Evolutionary conservation across 2,113 vertebrate species (phyloP).

Genomic region (Falco punctatus): DNA sequence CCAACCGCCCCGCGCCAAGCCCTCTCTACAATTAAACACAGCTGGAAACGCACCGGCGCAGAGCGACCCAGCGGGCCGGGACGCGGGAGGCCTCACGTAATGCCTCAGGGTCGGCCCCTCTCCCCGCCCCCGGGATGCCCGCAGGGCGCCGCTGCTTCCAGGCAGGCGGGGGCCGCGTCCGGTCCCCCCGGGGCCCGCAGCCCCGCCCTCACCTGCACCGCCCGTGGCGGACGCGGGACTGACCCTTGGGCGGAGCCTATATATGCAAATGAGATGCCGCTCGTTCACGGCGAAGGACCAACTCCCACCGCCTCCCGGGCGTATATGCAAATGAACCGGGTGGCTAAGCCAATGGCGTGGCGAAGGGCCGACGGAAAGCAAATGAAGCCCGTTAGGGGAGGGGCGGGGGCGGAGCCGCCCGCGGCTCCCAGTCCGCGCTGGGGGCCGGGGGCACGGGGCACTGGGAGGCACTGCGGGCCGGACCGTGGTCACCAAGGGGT

Average conservation of each 20-base stretch:
- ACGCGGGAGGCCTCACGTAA: neutral
- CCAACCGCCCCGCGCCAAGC: fast-evolving
- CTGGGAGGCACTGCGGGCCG: too few species aligned
- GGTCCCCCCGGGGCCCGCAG: neutral
- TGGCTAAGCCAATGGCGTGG: neutral
- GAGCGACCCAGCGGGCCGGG: neutral
- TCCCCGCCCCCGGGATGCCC: too few species aligned
- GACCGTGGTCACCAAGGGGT: neutral
- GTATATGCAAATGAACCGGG: neutral
- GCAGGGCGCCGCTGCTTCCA: too few species aligned
- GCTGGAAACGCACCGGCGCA: neutral
- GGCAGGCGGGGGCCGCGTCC: too few species aligned
- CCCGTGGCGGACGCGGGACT: neutral
- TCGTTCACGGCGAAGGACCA: fast-evolving
- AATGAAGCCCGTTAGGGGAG: neutral
- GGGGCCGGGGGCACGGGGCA: neutral
- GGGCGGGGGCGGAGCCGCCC: neutral
- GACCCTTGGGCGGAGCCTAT: neutral
- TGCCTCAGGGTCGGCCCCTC: too few species aligned
- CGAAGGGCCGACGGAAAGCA: neutral
- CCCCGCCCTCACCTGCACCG: neutral
- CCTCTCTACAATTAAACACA: fast-evolving
- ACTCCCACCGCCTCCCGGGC: fast-evolving
- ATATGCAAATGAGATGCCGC: fast-evolving
- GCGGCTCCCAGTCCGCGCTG: neutral